These are phyloP conservation scores for Ostrea denselamellosa DNA, from an alignment of 1,140 invertebrate species.

Conservation along the genomic window DNA sequence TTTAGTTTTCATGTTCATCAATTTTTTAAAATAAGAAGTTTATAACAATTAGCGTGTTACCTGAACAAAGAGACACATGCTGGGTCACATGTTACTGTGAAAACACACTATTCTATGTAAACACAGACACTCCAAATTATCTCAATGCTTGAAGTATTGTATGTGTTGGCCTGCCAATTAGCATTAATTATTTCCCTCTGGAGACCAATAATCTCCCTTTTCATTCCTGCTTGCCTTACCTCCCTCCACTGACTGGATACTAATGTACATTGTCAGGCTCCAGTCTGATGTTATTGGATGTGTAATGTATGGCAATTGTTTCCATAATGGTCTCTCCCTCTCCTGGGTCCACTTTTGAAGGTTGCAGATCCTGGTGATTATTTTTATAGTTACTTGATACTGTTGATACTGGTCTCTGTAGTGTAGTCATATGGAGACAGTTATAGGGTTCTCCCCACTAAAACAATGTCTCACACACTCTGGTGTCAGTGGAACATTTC, in stretches of 20 bases:
- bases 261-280: neutral
- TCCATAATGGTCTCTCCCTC: conserved; percentile 11
- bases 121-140: neutral
- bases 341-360: conserved; percentile 8
- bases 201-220: conserved; percentile 24
- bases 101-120: conserved; percentile 12
- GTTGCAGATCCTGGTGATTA: conserved; percentile 20
- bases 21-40: too few relatives aligned
- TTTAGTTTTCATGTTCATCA: too few relatives aligned
- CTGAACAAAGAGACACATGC: too few relatives aligned
- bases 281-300: neutral
- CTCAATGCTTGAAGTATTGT: neutral
- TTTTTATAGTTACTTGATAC: conserved; percentile 14
- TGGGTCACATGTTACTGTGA: too few relatives aligned
- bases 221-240: neutral
- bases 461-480: neutral
- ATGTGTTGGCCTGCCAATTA: neutral
- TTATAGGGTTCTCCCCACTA: neutral
- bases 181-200: neutral
- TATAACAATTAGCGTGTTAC: too few relatives aligned
- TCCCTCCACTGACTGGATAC: neutral
- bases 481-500: neutral
- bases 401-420: neutral
- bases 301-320: neutral
- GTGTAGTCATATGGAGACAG: neutral